These are phyloP conservation scores for Callithrix jacchus DNA, from an alignment of 2,113 vertebrate genomes.

Conservation along the genomic window DNA sequence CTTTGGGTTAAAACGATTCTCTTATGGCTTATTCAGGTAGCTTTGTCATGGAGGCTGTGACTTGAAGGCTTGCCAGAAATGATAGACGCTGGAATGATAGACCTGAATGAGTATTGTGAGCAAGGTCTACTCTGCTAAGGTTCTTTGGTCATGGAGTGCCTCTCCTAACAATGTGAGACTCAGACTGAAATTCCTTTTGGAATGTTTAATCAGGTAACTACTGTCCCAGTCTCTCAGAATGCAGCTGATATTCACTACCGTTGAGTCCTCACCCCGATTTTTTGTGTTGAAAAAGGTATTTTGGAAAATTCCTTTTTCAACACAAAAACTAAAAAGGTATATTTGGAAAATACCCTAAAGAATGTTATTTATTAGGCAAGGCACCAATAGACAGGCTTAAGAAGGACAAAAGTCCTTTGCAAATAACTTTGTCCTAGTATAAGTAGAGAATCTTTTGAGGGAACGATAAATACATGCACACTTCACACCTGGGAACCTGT, in stretches of 20 bases:
- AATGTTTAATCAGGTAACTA: constrained; percentile 24
- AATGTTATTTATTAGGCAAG: neutral
- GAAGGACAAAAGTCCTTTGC: neutral
- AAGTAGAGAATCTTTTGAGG: neutral
- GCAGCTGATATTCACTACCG: neutral
- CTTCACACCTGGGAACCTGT: neutral
- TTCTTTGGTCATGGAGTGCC: neutral
- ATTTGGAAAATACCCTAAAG: neutral
- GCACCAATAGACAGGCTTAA: neutral
- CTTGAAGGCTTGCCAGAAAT: neutral
- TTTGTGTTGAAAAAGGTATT: neutral
- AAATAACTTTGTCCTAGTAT: neutral
- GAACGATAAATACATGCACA: neutral
- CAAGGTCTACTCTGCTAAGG: neutral
- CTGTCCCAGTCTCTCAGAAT: neutral
- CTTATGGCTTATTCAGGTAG: neutral
- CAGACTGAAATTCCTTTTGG: neutral
- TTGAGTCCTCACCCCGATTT: rapidly evolving
- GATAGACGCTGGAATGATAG: neutral
- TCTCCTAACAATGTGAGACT: neutral
- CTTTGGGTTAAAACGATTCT: neutral
- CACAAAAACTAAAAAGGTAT: no score
- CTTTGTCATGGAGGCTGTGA: neutral
- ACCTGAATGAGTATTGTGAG: neutral
- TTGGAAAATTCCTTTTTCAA: no score